Percentiles rank a stretch among this genome's conserved stretches.
Conservation (phyloP, 2,113 vertebrate species). For the Dryoscopus gambensis region DNA sequence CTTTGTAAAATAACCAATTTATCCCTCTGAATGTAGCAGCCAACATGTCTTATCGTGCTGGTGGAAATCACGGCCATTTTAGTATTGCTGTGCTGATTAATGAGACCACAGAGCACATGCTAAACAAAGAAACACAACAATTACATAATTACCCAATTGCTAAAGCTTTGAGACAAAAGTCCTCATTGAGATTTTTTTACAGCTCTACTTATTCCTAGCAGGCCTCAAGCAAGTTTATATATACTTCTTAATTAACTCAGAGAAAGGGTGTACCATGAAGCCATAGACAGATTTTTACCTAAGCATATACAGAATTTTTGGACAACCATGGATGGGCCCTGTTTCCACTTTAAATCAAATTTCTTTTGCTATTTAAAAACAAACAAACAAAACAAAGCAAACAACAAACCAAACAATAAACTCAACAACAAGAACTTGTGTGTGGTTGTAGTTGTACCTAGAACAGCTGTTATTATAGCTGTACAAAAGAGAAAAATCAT, state of each 20-base stretch:
- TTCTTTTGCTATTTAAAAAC: neutral
- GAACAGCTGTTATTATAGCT: neutral
- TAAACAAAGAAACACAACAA: neutral
- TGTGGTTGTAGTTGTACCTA: neutral
- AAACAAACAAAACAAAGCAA: neutral
- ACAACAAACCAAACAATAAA: neutral
- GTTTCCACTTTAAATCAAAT: neutral
- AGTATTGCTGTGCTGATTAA: neutral
- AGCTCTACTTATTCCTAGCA: neutral
- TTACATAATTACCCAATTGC: neutral
- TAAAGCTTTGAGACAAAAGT: neutral
- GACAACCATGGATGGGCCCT: neutral
- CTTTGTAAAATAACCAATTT: constrained; percentile 57
- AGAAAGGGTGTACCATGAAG: neutral
- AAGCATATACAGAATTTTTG: neutral
- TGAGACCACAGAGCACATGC: neutral
- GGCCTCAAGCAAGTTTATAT: neutral
- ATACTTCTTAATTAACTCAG: neutral
- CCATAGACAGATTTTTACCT: neutral
- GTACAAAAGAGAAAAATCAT: neutral
- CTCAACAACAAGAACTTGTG: neutral
- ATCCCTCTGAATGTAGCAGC: neutral
- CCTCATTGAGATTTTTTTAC: neutral
- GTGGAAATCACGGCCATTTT: neutral
- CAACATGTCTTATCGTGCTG: neutral